A percentile compares a stretch with the other conserved stretches of the same genome.
These are phyloP conservation scores for Orius laevigatus DNA, from an alignment of 1,140 invertebrate species.

Conservation along the genomic window DNA sequence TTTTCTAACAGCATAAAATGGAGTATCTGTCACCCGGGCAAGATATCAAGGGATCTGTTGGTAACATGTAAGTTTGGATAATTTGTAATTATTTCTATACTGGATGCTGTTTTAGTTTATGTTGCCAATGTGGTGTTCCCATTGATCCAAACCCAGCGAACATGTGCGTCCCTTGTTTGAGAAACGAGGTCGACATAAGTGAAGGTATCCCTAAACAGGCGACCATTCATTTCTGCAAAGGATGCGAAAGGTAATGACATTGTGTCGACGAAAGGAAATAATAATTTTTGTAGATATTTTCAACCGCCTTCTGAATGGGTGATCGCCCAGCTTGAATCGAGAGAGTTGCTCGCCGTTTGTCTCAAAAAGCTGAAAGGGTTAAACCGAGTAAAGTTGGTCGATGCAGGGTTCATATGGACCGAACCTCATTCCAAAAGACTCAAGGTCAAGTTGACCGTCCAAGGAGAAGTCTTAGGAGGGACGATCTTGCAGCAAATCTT, in stretches of 20 bases:
- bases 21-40: no score
- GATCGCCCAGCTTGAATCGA: conserved; percentile 73
- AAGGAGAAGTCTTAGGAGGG: conserved; percentile 77
- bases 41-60: no score
- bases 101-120: conserved; percentile 40
- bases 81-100: background rate
- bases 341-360: conserved; percentile 81
- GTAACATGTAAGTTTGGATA: no score
- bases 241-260: conserved; percentile 59
- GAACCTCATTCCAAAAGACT: conserved; percentile 97
- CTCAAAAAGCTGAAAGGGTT: conserved; percentile 88
- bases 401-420: conserved; percentile 97
- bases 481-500: conserved; percentile 81
- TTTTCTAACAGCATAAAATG: no score
- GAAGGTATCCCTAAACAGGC: conserved; percentile 92
- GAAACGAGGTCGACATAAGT: conserved; percentile 84
- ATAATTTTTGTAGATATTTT: conserved; percentile 49
- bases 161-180: conserved; percentile 89
- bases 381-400: conserved; percentile 74
- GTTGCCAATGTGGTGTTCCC: conserved; percentile 60
- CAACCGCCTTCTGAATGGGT: conserved; percentile 90
- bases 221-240: conserved; percentile 73
- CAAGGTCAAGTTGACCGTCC: conserved; percentile 93
- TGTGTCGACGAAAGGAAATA: conserved; percentile 56
- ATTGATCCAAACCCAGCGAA: conserved; percentile 93